A percentile compares a stretch with the other conserved stretches of the same genome.
Conservation (phyloP, 2,797 vertebrate species). For the Eulemur albifrons region DNA sequence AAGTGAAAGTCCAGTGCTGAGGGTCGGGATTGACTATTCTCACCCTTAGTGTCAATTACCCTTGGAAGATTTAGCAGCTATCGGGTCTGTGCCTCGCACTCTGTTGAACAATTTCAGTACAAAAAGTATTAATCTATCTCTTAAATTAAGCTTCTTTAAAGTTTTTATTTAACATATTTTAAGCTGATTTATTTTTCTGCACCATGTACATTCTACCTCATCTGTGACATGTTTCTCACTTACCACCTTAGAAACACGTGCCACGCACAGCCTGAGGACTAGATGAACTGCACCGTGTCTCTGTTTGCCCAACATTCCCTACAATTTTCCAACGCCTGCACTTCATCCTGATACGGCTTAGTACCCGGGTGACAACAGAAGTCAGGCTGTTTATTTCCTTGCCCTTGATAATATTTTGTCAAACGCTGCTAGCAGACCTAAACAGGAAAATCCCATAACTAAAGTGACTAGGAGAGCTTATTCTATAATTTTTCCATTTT, state of each 20-base stretch:
- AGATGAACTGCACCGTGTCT: neutral
- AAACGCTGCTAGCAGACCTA: neutral
- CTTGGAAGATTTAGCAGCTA: neutral
- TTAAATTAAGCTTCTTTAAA: neutral
- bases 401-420: neutral
- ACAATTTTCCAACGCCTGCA: neutral
- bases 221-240: neutral
- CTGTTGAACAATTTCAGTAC: neutral
- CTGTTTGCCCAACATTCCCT: neutral
- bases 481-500: neutral
- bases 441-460: neutral
- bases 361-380: neutral
- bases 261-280: rapidly evolving
- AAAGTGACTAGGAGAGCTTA: neutral
- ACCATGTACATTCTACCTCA: neutral
- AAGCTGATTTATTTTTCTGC: neutral
- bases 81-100: neutral
- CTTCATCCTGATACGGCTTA: neutral
- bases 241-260: neutral
- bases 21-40: neutral
- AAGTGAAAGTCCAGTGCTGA: neutral
- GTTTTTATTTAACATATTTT: neutral
- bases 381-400: neutral
- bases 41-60: neutral
- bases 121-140: neutral